Evolutionary conservation across 1,140 invertebrate genomes (phyloP).

Genomic region (Aphaenogaster rudis): DNA sequence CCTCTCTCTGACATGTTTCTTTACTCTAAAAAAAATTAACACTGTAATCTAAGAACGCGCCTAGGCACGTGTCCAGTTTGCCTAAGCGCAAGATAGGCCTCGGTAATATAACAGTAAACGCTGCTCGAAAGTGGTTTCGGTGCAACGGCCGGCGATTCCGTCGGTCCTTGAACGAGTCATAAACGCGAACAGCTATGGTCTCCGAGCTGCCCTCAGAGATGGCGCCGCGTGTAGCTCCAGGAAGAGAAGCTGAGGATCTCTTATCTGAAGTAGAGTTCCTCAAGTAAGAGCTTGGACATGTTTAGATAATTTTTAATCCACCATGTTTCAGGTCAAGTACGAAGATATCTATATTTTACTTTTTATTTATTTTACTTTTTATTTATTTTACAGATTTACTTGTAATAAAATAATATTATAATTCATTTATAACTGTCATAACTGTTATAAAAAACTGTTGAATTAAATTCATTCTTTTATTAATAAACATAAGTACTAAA

Average conservation of each 20-base stretch:
- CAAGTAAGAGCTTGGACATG: no score
- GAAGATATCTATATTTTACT: no score
- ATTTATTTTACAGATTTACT: no score
- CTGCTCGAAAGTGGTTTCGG: slow-evolving; percentile 34
- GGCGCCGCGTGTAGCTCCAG: slow-evolving; percentile 67
- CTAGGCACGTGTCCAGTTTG: slow-evolving; percentile 33
- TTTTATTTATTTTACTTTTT: no score
- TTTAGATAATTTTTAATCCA: not conserved
- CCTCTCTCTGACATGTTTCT: not conserved
- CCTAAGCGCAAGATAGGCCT: slow-evolving; percentile 14
- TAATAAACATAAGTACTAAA: no score
- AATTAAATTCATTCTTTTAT: no score
- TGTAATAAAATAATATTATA: no score
- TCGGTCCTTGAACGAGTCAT: slow-evolving; percentile 67
- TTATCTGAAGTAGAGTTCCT: not conserved
- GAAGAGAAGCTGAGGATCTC: slow-evolving; percentile 38
- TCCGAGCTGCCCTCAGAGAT: slow-evolving; percentile 66
- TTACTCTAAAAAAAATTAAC: slow-evolving; percentile 31
- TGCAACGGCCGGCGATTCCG: slow-evolving; percentile 46
- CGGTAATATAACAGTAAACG: slow-evolving; percentile 60
- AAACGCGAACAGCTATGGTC: slow-evolving; percentile 57
- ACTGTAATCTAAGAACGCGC: slow-evolving; percentile 19
- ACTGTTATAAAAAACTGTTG: no score
- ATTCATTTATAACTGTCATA: no score
- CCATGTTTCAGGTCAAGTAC: no score